Evolutionary conservation across 2,888 invertebrate genomes (phyloP).

Genomic region (Clunio marinus): DNA sequence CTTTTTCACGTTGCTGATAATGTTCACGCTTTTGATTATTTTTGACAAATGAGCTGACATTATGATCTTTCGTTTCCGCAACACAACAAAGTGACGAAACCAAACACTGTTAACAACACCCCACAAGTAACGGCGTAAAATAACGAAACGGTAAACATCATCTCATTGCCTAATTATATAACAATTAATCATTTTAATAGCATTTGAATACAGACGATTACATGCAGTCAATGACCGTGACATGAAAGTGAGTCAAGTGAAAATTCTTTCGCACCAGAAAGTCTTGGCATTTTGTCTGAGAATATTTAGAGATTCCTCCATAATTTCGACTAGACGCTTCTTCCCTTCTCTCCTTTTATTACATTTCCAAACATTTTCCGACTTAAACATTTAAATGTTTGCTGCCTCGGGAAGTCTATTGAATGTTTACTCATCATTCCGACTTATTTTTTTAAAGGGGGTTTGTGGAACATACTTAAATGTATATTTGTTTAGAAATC

Average conservation of each 20-base stretch:
- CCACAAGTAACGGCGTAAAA: background rate
- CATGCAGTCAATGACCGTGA: slow-evolving; percentile 16
- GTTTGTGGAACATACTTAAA: background rate
- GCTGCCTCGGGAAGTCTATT: slow-evolving; percentile 11
- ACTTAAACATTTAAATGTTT: slow-evolving; percentile 3
- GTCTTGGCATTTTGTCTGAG: background rate
- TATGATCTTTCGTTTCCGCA: slow-evolving; percentile 17
- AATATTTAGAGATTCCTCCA: background rate
- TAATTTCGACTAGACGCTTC: background rate
- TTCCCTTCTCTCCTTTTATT: slow-evolving; percentile 10
- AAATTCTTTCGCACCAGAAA: background rate
- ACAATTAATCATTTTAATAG: slow-evolving; percentile 23
- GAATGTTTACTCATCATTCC: slow-evolving; percentile 8
- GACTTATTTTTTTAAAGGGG: background rate
- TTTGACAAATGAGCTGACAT: slow-evolving; percentile 34
- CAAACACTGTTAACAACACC: background rate
- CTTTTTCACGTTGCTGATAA: background rate
- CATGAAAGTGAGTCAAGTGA: background rate
- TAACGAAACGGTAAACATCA: background rate
- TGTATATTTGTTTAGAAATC: background rate
- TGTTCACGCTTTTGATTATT: slow-evolving; percentile 14
- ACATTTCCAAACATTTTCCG: background rate
- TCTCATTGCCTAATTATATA: slow-evolving; percentile 11
- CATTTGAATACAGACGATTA: slow-evolving; percentile 7
- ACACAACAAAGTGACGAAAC: background rate